Evolutionary conservation across 2,113 vertebrate species (phyloP).

Genomic region (Gopherus flavomarginatus): DNA sequence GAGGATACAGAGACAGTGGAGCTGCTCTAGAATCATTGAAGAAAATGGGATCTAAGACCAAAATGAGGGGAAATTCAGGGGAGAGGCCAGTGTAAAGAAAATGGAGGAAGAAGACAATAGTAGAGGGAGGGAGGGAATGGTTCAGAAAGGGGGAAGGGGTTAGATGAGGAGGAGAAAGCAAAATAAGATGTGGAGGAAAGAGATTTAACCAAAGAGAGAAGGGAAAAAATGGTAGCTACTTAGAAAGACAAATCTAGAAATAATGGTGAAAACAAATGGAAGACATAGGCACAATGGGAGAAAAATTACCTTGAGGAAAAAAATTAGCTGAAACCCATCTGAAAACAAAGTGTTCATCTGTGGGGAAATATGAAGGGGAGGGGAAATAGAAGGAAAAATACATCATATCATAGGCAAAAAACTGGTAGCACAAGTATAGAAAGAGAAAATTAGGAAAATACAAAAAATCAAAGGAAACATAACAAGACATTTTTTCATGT

Average conservation of each 20-base stretch:
- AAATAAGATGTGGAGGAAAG: background rate
- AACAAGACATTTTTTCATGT: background rate
- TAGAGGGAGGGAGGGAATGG: background rate
- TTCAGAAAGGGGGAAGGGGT: background rate
- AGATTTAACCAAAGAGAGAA: background rate
- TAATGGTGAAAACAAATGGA: background rate
- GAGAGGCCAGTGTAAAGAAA: background rate
- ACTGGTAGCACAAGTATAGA: background rate
- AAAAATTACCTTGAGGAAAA: too few relatives aligned
- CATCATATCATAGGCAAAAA: background rate
- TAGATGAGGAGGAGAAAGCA: background rate
- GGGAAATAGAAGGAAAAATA: background rate
- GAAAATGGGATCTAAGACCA: accelerated
- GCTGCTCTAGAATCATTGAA: slow-evolving; percentile 20
- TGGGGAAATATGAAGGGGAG: background rate
- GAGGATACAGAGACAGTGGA: background rate
- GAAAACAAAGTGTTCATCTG: background rate
- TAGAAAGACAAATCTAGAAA: background rate
- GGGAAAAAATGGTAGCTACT: background rate
- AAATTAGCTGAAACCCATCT: background rate
- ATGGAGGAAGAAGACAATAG: background rate
- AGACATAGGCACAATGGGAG: background rate
- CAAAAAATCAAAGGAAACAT: background rate
- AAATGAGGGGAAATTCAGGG: background rate
- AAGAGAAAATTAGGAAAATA: background rate